Evolutionary conservation across 1,140 invertebrate species (phyloP), one percentile per base, ranked within the genome.

Genomic region (Chymomyza costata): DNA sequence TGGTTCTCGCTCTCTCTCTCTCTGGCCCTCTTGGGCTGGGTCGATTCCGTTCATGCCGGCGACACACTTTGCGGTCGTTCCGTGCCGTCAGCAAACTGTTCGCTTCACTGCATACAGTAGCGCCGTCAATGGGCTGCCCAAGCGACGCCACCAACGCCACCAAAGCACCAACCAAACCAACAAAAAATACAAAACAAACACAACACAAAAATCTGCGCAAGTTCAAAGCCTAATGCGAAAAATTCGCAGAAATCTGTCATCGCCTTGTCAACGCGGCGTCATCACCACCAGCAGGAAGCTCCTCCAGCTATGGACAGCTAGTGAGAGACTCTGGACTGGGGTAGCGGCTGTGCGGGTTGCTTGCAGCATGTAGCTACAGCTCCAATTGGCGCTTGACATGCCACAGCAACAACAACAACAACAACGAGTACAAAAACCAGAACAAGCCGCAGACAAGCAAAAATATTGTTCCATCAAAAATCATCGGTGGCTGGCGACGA

Each of bases 161-260:
- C 15, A 30, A 6, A 8, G 5, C 25, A 32, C 15, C 62, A 56
- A 47, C 15, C 17, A 15, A 5, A 37, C 8, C 8, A 10, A 17
- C 16, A 21, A 31, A 3, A 41, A 49, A 44, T 25, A 14, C 15
- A 40, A 21, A 32, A 6, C 15, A 31, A 14, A 21, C 37, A 41
- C 38, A 41, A 41, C 53, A 55, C 32, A 47, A 32, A 74, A 65
- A 70, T 71, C 10, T 5, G 63, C 63, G 51, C 69, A 69, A 78
- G 71, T 78, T 80, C 73, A 78, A 78, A 78, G 71, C 73, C 71
- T 78, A 78, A 78, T 80, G 73, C 71, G 71, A 78, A 78, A 80
- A 78, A 71, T 78, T 78, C 71, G 71, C 73, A 64, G 71, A 78
- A 78, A 78, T 78, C 71, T 78, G 71, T 78, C 71, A 78, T 78